These are phyloP conservation scores for Acheta domesticus DNA, from an alignment of 2,888 invertebrate genomes.

Conservation along the genomic window DNA sequence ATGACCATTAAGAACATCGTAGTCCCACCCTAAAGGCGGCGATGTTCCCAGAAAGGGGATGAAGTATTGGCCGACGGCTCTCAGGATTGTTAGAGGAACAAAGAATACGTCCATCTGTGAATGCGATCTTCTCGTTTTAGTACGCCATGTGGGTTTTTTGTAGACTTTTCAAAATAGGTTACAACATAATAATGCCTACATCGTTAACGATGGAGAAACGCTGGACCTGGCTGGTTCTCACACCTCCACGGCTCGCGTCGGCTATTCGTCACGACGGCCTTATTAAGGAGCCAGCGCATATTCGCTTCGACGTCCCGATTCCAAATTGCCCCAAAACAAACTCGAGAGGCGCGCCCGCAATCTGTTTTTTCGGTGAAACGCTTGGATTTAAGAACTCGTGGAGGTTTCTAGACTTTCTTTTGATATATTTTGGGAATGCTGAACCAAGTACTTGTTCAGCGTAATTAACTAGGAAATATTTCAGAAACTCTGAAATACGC, in stretches of 20 bases:
- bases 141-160: neutral
- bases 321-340: no score
- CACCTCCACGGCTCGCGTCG: neutral
- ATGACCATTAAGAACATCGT: neutral
- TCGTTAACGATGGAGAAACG: neutral
- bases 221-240: neutral
- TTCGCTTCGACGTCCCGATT: neutral
- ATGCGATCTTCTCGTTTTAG: neutral
- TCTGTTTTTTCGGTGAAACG: no score
- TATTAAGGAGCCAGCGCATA: neutral
- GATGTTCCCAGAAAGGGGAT: neutral
- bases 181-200: slow-evolving; percentile 18
- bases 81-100: slow-evolving; percentile 18
- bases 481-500: no score
- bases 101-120: neutral
- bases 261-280: neutral
- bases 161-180: slow-evolving; percentile 6
- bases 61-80: neutral
- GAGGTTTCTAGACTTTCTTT: no score
- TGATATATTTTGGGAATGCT: no score
- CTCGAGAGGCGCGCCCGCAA: no score
- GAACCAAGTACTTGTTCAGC: no score
- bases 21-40: neutral
- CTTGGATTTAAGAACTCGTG: no score
- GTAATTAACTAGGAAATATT: no score